Percentiles rank a stretch among this genome's conserved stretches.
These are phyloP conservation scores for Schmidtea mediterranea DNA, from an alignment of 1,140 invertebrate genomes.

Conservation along the genomic window DNA sequence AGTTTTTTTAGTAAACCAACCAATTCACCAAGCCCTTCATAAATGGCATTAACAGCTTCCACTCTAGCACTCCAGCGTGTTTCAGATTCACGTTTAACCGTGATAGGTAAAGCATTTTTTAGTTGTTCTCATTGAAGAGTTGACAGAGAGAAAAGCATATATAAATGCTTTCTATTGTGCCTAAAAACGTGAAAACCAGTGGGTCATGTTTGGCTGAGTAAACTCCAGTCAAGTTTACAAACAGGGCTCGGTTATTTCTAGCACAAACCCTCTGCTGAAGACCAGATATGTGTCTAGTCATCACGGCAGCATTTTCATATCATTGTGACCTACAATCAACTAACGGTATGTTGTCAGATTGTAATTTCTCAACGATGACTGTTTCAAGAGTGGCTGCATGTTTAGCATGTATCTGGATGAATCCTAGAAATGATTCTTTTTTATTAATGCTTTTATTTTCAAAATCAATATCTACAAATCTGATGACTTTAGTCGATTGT, in stretches of 20 bases:
- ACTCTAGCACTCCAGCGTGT: constrained; percentile 6
- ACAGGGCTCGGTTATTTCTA: constrained; percentile 9
- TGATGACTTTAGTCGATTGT: too few relatives aligned
- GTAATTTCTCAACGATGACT: too few relatives aligned
- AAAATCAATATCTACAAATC: too few relatives aligned
- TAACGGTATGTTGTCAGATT: too few relatives aligned
- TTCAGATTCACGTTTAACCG: constrained; percentile 3
- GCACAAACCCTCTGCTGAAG: constrained; percentile 8
- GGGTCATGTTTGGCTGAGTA: constrained; percentile 7
- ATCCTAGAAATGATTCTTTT: too few relatives aligned
- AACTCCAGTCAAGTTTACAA: constrained; percentile 10
- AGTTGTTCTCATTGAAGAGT: neutral
- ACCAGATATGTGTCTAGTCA: constrained; percentile 9
- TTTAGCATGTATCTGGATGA: too few relatives aligned
- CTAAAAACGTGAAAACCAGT: constrained; percentile 6
- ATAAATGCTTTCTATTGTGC: constrained; percentile 7
- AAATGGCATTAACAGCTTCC: constrained; percentile 6
- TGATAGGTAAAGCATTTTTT: too few relatives aligned
- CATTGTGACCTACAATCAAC: too few relatives aligned
- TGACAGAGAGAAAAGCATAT: neutral
- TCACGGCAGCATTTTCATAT: constrained; percentile 10
- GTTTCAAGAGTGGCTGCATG: too few relatives aligned
- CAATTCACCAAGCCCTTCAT: constrained; percentile 5
- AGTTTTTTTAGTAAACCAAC: constrained; percentile 4
- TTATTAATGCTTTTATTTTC: too few relatives aligned